These are phyloP conservation scores for Peromyscus eremicus DNA, from an alignment of 2,797 vertebrate genomes.

Conservation along the genomic window DNA sequence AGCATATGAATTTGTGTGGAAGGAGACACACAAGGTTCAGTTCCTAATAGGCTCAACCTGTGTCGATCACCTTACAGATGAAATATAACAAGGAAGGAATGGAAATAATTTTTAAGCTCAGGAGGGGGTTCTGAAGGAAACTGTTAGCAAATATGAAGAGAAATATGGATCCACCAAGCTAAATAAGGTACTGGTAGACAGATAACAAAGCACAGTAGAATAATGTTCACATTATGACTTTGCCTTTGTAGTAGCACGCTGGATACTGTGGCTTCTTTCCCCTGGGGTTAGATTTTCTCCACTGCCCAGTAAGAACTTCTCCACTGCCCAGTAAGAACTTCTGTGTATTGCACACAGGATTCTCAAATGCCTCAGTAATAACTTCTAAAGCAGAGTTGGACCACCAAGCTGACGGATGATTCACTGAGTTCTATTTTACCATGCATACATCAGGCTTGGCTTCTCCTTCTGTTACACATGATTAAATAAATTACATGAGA, in stretches of 20 bases:
- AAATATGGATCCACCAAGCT: not conserved
- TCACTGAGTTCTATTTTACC: conserved; percentile 31
- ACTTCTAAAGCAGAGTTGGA: conserved; percentile 33
- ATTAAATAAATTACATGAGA: conserved; percentile 60
- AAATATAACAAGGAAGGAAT: not conserved
- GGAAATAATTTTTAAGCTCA: not conserved
- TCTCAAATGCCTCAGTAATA: not conserved
- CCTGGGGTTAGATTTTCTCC: not conserved
- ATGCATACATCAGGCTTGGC: conserved; percentile 31
- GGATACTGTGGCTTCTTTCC: not conserved
- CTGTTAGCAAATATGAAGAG: not conserved
- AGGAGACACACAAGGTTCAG: not conserved
- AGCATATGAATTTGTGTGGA: not conserved
- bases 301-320: not conserved
- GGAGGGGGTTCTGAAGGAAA: not conserved
- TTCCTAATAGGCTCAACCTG: not conserved
- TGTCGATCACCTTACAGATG: not conserved
- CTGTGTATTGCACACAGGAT: not conserved
- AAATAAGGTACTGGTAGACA: not conserved
- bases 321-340: not conserved
- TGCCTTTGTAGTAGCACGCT: not conserved
- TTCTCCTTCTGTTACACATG: conserved; percentile 17
- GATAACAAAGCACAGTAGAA: not conserved
- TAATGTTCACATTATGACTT: not conserved
- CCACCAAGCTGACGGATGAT: conserved; percentile 3